Evolutionary conservation across 2,113 vertebrate species (phyloP), one percentile per base, ranked within the genome.

Genomic region (Balaeniceps rex): DNA sequence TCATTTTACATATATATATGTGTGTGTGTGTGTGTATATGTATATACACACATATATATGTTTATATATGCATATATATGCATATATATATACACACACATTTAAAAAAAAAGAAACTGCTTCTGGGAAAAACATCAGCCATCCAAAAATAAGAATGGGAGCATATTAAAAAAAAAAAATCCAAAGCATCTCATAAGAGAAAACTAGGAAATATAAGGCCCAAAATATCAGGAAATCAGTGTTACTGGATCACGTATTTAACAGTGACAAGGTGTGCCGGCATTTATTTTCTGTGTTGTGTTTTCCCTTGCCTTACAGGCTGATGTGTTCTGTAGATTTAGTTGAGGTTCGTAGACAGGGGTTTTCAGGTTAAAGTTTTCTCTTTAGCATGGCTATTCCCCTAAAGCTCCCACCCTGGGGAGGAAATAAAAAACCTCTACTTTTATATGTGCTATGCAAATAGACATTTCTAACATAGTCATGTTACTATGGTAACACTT

Each of bases 401-500:
- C 78, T 95, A 64, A 80, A 90, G 49, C 92, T 95, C 85, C 86
- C 81, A 88, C 86, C 54, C 74, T 88, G 92, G 96, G 86, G 65
- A 91, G 95, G 87, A 95, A 91, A 97, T 94, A 95, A 93, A 74
- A 92, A 97, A 95, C 70, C 88, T 97, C 97, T 98, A 97, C 97
- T 98, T 98, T 96, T 98, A 97, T 97, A 97, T 97, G 98, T 98
- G 98, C 98, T 98, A 98, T 98, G 98, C 98, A 98, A 98, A 98
- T 95, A 98, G 98, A 98, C 98, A 97, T 98, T 98, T 98, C 98
- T 97, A 98, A 98, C 98, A 96, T 98, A 98, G 98, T 98, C 98
- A 98, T 89, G 98, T 98, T 98, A 98, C 98, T 98, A 98, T 98
- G 98, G 98, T 98, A 98, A 98, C 98, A 95, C 98, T 98, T 98